Evolutionary conservation across 2,888 invertebrate genomes (phyloP), one percentile per base, ranked within the genome.

Genomic region (Lacanobia oleracea): DNA sequence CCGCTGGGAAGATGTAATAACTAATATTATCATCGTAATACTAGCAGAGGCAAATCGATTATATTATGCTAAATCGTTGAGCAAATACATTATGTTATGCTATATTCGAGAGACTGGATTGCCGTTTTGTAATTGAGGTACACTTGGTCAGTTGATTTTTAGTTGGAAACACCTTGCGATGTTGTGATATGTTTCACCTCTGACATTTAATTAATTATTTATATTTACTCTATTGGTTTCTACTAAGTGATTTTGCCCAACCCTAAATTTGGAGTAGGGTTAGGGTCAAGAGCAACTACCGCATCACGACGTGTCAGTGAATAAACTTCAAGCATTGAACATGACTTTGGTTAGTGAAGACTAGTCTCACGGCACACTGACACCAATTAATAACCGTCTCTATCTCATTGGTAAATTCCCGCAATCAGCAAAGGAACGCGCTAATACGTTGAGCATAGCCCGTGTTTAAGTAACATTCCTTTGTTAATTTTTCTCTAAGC

Each of bases 401-500:
- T 81, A 86, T 83, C 79, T 84, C 75, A 85, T 84, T 84, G 78
- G 83, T 82, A 82, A 85, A 83, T 90, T 91, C 89, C 85, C 86
- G 88, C 91, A 89, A 90, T 90, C 89, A 83, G 86, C 83, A 87
- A 90, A 89, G 88, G 83, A 87, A 88, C 87, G 82, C 84, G 92
- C 91, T 92, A 93, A 93, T 90, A 88, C 79, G 72, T 85, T 84
- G 85, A 89, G 86, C 88, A 92, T 90, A 88, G 88, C 79, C 79
- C 77, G 81, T 93, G 88, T 94, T 93, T 93, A 88, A 85, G 82
- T 88, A 90, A 88, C 89, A 91, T 92, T 91, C 92, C 90, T 91
- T 91, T 88, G 94, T 93, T 94, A 94, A 95, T 94, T 93, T 91
- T 84, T 90, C 88, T 93, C 85, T 93, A 93, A 93, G 92, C 91